phyloP scores from a whole-genome alignment of 2,888 invertebrate genomes.

The Lagria hirta region DNA sequence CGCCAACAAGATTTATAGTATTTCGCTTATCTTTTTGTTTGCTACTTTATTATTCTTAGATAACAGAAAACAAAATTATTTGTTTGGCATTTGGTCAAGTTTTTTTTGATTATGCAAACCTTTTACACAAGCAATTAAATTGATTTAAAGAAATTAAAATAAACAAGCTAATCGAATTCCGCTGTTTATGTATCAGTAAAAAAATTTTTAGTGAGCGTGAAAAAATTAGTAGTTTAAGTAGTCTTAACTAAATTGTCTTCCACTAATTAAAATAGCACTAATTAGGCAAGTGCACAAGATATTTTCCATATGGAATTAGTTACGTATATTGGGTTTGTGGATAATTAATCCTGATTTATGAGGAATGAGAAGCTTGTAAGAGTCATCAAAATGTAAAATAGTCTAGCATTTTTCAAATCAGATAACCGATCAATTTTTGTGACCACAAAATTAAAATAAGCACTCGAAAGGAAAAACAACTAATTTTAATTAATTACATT shows the following conservation, averaged over 20 bases:
- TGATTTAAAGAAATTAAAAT: too few species aligned
- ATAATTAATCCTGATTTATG: conserved; percentile 20
- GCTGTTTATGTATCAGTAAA: conserved; percentile 4
- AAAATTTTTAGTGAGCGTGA: conserved; percentile 9
- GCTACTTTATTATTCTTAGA: too few species aligned
- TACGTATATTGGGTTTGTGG: conserved; percentile 3
- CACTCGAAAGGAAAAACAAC: conserved; percentile 28
- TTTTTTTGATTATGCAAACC: neutral
- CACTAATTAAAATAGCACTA: conserved; percentile 14
- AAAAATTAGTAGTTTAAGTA: conserved; percentile 5
- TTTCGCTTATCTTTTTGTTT: too few species aligned
- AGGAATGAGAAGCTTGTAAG: conserved; percentile 7
- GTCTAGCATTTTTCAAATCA: conserved; percentile 17
- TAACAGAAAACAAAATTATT: conserved; percentile 13
- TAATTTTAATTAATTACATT: conserved; percentile 42
- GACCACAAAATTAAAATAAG: conserved; percentile 29
- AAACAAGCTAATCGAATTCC: too few species aligned
- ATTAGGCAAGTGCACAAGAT: conserved; percentile 10
- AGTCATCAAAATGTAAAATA: conserved; percentile 19
- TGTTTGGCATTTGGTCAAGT: conserved; percentile 3
- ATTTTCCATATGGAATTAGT: conserved; percentile 6
- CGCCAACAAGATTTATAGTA: too few species aligned
- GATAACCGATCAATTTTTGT: conserved; percentile 31
- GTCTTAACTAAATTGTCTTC: conserved; percentile 3
- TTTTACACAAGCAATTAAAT: too few species aligned